Evolutionary conservation across 1,140 invertebrate genomes (phyloP), one percentile per base, ranked within the genome.

Genomic region (Eupristina koningsbergeri): DNA sequence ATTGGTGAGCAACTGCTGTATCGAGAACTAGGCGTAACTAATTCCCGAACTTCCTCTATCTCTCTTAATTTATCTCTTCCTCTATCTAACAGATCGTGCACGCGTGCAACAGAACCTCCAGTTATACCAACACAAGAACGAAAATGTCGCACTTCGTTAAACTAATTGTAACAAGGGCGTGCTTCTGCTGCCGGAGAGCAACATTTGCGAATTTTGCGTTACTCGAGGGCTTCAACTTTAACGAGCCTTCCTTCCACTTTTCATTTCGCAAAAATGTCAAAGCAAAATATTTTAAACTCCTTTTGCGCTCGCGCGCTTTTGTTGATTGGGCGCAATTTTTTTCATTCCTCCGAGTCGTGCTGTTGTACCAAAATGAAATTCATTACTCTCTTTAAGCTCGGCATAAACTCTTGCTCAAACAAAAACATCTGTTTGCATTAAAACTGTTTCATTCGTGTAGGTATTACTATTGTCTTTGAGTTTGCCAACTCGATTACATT

Each of bases 111-210:
- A 41, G 76, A 41, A 36, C 36, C 1, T 19, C 36, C 11, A 50
- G 34, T 74, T 41, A 41, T 50, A 22, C 34, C 31, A 26, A 17
- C 5, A 22, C 22, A 58, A n/a, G 2, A 45, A 31, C 50, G 53
- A 47, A 71, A 82, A 76, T 76, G 58, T 82, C 73, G 73, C 75
- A 82, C 58, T 82, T 82, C 3, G 45, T 75, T 82, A 82, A 76
- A 82, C 73, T 76, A 82, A 82, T 82, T 82, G 36, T 76, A 78
- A 83, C 63, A 76, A 77, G 74, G 36, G 50, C 41, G n/a, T 36
- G 22, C 69, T 58, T 0, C 50, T 13, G 34, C 11, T 9, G 26
- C 36, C 45, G 80, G 15, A 47, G 73, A 82, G 58, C 36, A 31
- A n/a, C 67, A 45, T 74, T 76, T 19, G 50, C 50, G 31, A 34